A percentile compares a stretch with the other conserved stretches of the same genome.
Evolutionary conservation across 2,888 invertebrate genomes (phyloP).

Genomic region (Choreutis nemorana): DNA sequence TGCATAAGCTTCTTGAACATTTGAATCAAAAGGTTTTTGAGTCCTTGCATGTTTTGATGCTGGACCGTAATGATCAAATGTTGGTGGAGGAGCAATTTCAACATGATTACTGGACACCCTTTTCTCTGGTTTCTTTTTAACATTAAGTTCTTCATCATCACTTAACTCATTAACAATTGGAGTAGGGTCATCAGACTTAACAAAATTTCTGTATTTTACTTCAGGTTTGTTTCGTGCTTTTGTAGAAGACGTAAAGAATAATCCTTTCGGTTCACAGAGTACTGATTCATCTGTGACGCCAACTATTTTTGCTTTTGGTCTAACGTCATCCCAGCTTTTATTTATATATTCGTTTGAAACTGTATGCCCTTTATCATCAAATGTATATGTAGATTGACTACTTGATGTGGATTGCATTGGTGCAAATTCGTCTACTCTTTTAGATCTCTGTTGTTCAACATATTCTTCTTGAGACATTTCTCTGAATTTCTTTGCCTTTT

Average conservation of each 20-base stretch:
- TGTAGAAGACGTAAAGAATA: slow-evolving; percentile 36
- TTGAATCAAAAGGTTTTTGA: slow-evolving; percentile 42
- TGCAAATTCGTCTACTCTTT: slow-evolving; percentile 80
- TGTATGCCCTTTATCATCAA: slow-evolving; percentile 36
- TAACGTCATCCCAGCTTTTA: slow-evolving; percentile 46
- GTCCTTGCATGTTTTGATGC: slow-evolving; percentile 30
- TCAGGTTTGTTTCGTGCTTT: slow-evolving; percentile 18
- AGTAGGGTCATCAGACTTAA: slow-evolving; percentile 25
- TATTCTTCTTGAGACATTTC: slow-evolving; percentile 81
- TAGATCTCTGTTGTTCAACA: slow-evolving; percentile 75
- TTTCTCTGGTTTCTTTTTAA: slow-evolving; percentile 16
- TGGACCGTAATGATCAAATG: slow-evolving; percentile 71
- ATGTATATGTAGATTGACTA: slow-evolving; percentile 22
- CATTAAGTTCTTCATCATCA: slow-evolving; percentile 19
- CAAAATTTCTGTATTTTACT: slow-evolving; percentile 38
- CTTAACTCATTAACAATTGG: slow-evolving; percentile 43
- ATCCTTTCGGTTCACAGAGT: slow-evolving; percentile 27
- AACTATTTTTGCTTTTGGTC: slow-evolving; percentile 27
- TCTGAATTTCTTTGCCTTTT: slow-evolving; percentile 43
- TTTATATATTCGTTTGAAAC: slow-evolving; percentile 11
- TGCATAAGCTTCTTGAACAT: slow-evolving; percentile 47
- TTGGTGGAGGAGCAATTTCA: slow-evolving; percentile 73
- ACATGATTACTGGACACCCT: slow-evolving; percentile 17
- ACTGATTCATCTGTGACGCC: slow-evolving; percentile 30
- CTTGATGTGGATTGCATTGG: slow-evolving; percentile 57